These are phyloP conservation scores for Zootermopsis nevadensis DNA, from an alignment of 2,888 invertebrate species.

Conservation along the genomic window DNA sequence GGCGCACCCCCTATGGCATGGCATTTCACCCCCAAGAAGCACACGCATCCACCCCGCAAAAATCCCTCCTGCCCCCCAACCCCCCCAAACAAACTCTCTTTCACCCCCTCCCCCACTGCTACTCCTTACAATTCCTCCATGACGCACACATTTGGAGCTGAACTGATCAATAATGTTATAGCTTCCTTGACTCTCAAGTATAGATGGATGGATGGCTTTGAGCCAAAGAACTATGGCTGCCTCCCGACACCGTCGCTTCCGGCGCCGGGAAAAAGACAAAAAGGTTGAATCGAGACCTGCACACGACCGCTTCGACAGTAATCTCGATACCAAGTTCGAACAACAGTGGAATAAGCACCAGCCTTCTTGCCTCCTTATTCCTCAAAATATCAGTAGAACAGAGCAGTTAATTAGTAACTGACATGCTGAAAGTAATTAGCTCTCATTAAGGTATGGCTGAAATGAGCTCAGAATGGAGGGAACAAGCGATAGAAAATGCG, in stretches of 20 bases:
- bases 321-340: neutral
- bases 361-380: neutral
- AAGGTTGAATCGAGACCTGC: constrained; percentile 16
- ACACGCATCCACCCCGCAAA: constrained; percentile 44
- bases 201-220: constrained; percentile 32
- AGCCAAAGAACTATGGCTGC: constrained; percentile 30
- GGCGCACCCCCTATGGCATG: constrained; percentile 44
- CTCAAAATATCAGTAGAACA: too few species aligned
- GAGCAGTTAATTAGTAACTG: too few species aligned
- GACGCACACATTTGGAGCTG: constrained; percentile 21
- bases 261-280: constrained; percentile 18
- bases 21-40: constrained; percentile 31
- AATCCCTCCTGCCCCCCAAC: constrained; percentile 32
- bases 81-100: constrained; percentile 14
- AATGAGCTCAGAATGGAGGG: too few species aligned
- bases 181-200: constrained; percentile 12
- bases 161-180: constrained; percentile 23
- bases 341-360: neutral
- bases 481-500: too few species aligned
- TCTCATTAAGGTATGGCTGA: too few species aligned
- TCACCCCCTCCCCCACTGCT: neutral
- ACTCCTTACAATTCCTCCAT: neutral
- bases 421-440: too few species aligned
- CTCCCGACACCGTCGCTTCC: neutral
- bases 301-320: neutral